Evolutionary conservation across 2,797 vertebrate genomes (phyloP), one percentile per base, ranked within the genome.

Genomic region (Champsocephalus esox): DNA sequence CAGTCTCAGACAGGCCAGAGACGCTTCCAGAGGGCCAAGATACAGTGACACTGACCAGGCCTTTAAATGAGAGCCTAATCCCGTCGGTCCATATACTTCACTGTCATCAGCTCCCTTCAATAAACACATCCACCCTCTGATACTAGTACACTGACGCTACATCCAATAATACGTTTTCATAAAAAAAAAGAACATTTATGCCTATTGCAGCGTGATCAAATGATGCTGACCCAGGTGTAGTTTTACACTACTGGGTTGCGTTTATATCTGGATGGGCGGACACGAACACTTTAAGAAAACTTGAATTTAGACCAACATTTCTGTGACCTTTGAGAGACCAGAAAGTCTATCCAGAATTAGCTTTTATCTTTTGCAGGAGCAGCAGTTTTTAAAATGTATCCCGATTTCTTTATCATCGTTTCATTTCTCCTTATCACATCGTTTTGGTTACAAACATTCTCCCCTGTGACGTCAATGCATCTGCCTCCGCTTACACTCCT

Each of bases 1-100:
- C 78, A 79, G 70, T 71, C 73, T 32, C 63, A 62, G 75, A 77
- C 28, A n/a, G 58, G 52, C 59, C 68, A 61, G 49, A 77, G 56
- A 70, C 44, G 44, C 38, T 62, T 77, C 43, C 43, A 65, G 34
- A 65, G 38, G 56, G 55, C 81, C 41, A 61, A 51, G 52, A 86
- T 77, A 75, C 4, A 61, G 50, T 21, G 49, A 77, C 68, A 70
- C 51, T 58, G 62, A 71, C 44, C 71, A 75, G 68, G 66, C 57
- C 52, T 65, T 71, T 61, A 49, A 70, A 57, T 48, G 8, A 12
- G 28, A 80, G 28, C 41, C 52, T 10, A 10, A 58, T 45, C 62
- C 44, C 6, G 17, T 59, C 21, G 38, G 32, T 62, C 61, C 9
- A 38, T 64, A 21, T n/a, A 44, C 44, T 38, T 45, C 49, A 72